Conservation (phyloP, 2,888 invertebrate species). For the Autographa pulchrina region DNA sequence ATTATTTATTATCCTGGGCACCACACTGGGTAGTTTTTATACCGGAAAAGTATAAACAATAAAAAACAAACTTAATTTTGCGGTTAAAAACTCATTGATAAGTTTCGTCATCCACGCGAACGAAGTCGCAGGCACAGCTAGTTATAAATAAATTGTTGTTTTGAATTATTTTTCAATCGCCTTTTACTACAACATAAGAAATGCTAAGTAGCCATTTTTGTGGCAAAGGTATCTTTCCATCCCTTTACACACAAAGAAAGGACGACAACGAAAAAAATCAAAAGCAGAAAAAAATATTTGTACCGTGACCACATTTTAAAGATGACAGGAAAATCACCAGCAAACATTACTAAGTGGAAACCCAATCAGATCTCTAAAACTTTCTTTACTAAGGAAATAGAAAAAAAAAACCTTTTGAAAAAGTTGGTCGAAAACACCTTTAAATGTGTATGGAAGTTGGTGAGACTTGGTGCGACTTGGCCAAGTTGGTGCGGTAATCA, state of each 20-base stretch:
- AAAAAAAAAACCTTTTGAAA: conserved; percentile 48
- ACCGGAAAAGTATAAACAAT: too few relatives aligned
- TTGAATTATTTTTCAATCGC: neutral
- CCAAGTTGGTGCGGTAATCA: conserved; percentile 53
- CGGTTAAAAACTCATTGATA: too few relatives aligned
- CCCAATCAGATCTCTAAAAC: conserved; percentile 56
- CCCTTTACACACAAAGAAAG: conserved; percentile 43
- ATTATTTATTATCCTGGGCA: too few relatives aligned
- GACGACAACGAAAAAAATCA: conserved; percentile 51
- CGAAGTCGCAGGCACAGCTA: too few relatives aligned
- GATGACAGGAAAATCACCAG: conserved; percentile 50
- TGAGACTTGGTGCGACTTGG: conserved; percentile 33
- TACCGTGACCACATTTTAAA: conserved; percentile 47
- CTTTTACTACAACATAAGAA: conserved; percentile 7
- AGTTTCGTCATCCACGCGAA: too few relatives aligned
- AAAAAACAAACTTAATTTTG: too few relatives aligned
- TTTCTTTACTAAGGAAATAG: conserved; percentile 46
- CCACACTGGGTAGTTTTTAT: too few relatives aligned
- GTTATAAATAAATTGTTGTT: neutral
- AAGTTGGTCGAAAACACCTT: conserved; percentile 48
- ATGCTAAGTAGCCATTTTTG: conserved; percentile 15
- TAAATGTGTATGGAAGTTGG: conserved; percentile 54
- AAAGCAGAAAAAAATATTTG: conserved; percentile 44
- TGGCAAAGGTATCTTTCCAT: conserved; percentile 35
- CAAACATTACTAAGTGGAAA: conserved; percentile 45